phyloP scores from a whole-genome alignment of 2,113 vertebrate species.

The Myrmecophaga tridactyla region DNA sequence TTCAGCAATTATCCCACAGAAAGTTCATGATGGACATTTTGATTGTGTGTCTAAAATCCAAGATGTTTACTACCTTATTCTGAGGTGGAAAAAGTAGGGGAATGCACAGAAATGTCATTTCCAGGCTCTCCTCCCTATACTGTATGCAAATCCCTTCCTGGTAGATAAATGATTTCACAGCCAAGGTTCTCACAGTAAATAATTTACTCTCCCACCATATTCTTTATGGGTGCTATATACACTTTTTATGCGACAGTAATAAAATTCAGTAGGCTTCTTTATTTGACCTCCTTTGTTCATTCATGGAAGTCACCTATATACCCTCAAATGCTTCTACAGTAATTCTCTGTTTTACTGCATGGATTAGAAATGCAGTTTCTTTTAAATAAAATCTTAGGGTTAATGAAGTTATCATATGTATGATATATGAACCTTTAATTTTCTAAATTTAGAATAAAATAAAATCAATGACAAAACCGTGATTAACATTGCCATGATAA shows the following conservation, averaged over 20 bases:
- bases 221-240: slow-evolving; percentile 62
- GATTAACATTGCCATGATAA: not conserved
- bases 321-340: not conserved
- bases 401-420: slow-evolving; percentile 19
- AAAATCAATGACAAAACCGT: not conserved
- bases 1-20: slow-evolving; percentile 20
- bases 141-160: slow-evolving; percentile 37
- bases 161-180: slow-evolving; percentile 61
- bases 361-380: not conserved
- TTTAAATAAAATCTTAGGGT: not conserved
- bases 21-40: slow-evolving; percentile 24
- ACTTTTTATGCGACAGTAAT: slow-evolving; percentile 60
- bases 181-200: slow-evolving; percentile 60
- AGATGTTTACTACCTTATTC: not conserved
- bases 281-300: slow-evolving; percentile 55
- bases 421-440: not conserved
- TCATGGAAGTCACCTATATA: slow-evolving; percentile 19
- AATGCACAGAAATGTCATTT: not conserved
- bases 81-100: not conserved
- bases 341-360: not conserved
- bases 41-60: slow-evolving; percentile 1
- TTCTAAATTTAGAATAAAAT: slow-evolving; percentile 29
- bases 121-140: not conserved
- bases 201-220: slow-evolving; percentile 47
- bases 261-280: slow-evolving; percentile 65